Evolutionary conservation across 2,113 vertebrate genomes (phyloP).

Genomic region (Orycteropus afer): DNA sequence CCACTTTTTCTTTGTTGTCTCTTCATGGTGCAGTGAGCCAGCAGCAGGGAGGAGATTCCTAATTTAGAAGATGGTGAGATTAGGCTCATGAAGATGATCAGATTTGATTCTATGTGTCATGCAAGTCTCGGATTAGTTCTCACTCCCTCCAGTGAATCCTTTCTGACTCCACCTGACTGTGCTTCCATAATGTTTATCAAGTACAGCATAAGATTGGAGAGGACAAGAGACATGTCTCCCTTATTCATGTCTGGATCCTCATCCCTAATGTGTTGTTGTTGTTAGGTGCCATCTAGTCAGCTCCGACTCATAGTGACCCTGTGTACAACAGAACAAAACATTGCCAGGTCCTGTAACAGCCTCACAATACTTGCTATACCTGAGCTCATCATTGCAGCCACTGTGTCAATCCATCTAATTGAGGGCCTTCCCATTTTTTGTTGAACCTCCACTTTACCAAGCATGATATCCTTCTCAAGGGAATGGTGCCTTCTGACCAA

Average conservation of each 20-base stretch:
- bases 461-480: no score
- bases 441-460: no score
- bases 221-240: background rate
- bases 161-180: background rate
- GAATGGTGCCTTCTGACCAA: no score
- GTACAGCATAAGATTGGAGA: background rate
- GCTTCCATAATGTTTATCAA: background rate
- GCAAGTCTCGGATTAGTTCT: background rate
- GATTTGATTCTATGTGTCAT: background rate
- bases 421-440: no score
- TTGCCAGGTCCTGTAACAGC: no score
- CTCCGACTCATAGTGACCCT: no score
- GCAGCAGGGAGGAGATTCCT: background rate
- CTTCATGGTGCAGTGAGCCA: background rate
- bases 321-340: no score
- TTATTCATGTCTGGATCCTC: background rate
- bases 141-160: background rate
- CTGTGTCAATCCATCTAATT: no score
- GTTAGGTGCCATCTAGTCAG: no score
- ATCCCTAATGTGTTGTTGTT: no score
- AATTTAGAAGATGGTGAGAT: background rate
- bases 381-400: no score
- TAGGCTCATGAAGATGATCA: background rate
- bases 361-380: no score
- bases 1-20: background rate